Conservation (phyloP, 2,797 vertebrate genomes). For the Cercopithecus neglectus region DNA sequence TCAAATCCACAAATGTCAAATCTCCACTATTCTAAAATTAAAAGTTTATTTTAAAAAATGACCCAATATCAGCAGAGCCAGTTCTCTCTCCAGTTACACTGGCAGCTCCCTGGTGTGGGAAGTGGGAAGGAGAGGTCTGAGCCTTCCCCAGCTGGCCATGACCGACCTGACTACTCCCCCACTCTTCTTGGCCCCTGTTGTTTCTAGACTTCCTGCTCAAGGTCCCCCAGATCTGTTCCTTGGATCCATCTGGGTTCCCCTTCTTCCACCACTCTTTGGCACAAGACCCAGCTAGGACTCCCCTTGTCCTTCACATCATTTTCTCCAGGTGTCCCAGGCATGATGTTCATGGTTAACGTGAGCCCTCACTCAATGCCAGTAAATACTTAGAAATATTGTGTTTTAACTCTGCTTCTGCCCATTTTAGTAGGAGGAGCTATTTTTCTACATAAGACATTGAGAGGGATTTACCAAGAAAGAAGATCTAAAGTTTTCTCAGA, state of each 20-base stretch:
- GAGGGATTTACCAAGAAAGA: neutral
- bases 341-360: fast-evolving
- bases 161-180: too few species aligned
- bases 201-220: neutral
- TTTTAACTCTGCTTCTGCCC: neutral
- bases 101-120: too few species aligned
- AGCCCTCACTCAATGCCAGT: neutral
- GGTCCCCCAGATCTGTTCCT: neutral
- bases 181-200: neutral
- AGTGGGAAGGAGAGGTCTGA: too few species aligned
- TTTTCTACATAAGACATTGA: neutral
- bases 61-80: neutral
- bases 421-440: neutral
- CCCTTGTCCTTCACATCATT: neutral
- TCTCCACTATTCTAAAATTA: neutral
- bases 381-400: neutral
- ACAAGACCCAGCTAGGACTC: neutral
- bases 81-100: neutral
- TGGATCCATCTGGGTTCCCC: neutral
- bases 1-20: neutral
- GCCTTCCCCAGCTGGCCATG: neutral
- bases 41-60: neutral
- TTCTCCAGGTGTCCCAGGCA: neutral
- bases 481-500: neutral
- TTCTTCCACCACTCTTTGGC: neutral